phyloP scores from a whole-genome alignment of 2,113 vertebrate genomes.

The Otocyon megalotis region DNA sequence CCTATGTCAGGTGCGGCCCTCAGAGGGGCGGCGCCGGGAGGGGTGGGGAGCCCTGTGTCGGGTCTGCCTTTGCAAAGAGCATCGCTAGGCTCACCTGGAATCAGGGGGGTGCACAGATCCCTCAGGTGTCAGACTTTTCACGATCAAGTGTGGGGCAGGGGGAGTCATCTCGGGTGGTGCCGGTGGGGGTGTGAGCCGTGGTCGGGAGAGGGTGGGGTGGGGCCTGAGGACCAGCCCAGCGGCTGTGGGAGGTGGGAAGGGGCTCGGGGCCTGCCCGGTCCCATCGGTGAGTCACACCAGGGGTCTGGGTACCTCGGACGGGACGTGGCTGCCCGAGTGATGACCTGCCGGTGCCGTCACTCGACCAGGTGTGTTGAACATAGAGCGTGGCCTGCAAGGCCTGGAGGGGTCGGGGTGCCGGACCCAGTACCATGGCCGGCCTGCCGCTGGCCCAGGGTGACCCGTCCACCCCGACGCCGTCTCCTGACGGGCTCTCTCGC shows the following conservation, averaged over 20 bases:
- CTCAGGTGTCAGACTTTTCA: background rate
- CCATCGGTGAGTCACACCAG: background rate
- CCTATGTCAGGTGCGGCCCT: too few relatives aligned
- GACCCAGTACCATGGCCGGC: background rate
- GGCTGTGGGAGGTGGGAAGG: accelerated
- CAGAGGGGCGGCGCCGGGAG: background rate
- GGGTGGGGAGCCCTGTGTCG: background rate
- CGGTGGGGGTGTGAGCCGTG: accelerated
- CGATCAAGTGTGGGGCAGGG: too few relatives aligned
- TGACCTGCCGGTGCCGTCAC: background rate
- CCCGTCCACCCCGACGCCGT: background rate
- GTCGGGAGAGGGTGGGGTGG: too few relatives aligned
- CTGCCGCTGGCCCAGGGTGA: background rate
- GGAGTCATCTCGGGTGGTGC: accelerated
- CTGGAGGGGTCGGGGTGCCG: background rate
- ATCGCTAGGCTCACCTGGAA: background rate
- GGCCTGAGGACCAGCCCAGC: background rate
- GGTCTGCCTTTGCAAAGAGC: background rate
- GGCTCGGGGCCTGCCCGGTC: accelerated
- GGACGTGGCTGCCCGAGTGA: accelerated
- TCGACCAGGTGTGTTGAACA: background rate
- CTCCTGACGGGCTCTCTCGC: background rate
- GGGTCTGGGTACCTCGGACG: too few relatives aligned
- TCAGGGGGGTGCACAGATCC: background rate
- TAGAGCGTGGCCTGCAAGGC: background rate